Conservation (phyloP, 2,888 invertebrate genomes). For the Mycogona germanica region DNA sequence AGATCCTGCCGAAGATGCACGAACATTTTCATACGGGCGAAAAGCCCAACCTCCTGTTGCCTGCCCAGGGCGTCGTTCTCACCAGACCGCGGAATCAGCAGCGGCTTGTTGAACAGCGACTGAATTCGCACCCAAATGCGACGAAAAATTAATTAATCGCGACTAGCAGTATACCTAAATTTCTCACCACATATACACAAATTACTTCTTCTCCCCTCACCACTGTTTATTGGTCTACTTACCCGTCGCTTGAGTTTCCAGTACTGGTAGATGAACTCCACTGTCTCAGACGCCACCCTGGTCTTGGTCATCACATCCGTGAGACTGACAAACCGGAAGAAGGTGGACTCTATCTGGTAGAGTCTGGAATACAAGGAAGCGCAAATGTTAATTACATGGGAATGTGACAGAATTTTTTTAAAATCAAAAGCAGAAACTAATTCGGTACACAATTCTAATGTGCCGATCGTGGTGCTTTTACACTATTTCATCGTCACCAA, state of each 20-base stretch:
- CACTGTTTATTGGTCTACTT: too few species aligned
- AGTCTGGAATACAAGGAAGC: too few species aligned
- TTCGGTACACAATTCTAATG: too few species aligned
- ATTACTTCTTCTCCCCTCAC: too few species aligned
- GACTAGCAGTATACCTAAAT: too few species aligned
- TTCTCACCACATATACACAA: background rate
- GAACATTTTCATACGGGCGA: conserved; percentile 88
- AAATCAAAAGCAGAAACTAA: too few species aligned
- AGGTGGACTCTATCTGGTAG: conserved; percentile 85
- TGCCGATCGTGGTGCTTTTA: too few species aligned
- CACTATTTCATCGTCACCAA: too few species aligned
- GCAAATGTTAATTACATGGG: too few species aligned
- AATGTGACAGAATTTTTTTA: conserved; percentile 1
- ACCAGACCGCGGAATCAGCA: conserved; percentile 73
- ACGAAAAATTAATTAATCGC: too few species aligned
- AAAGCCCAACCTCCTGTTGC: conserved; percentile 58
- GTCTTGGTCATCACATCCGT: conserved; percentile 65
- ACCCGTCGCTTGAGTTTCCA: conserved; percentile 84
- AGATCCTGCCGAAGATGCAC: conserved; percentile 91
- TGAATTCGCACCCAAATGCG: too few species aligned
- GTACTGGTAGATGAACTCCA: conserved; percentile 82
- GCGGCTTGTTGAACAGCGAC: conserved; percentile 67
- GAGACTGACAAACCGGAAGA: conserved; percentile 76
- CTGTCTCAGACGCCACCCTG: conserved; percentile 70
- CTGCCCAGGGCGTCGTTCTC: conserved; percentile 63